Evolutionary conservation across 1,140 invertebrate species (phyloP).

Genomic region (Drosophila pandora): DNA sequence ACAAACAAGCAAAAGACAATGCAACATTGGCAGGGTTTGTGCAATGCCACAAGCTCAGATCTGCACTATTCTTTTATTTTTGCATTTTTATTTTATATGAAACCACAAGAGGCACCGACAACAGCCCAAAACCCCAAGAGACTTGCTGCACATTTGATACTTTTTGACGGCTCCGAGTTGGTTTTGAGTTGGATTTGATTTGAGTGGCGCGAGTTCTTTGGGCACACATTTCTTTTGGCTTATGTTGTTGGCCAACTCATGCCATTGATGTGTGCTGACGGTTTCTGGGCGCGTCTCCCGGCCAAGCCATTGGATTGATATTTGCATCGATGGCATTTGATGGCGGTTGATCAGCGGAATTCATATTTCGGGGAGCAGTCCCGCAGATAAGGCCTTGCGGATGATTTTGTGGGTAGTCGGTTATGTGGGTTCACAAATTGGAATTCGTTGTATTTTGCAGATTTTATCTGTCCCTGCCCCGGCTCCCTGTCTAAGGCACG

Average conservation of each 20-base stretch:
- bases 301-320: slow-evolving; percentile 34
- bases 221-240: slow-evolving; percentile 43
- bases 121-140: slow-evolving; percentile 16
- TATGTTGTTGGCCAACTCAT: slow-evolving; percentile 34
- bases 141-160: slow-evolving; percentile 33
- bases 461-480: slow-evolving; percentile 8
- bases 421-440: slow-evolving; percentile 27
- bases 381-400: slow-evolving; percentile 25
- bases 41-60: slow-evolving; percentile 63
- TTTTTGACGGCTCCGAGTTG: slow-evolving; percentile 36
- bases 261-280: slow-evolving; percentile 64
- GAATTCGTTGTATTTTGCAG: slow-evolving; percentile 16
- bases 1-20: slow-evolving; percentile 41
- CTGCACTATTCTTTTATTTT: slow-evolving; percentile 49
- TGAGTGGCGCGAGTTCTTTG: slow-evolving; percentile 31
- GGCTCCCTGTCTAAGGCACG: neutral
- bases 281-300: slow-evolving; percentile 69
- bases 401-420: slow-evolving; percentile 2
- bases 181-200: slow-evolving; percentile 34
- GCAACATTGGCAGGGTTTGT: slow-evolving; percentile 48
- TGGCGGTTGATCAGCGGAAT: slow-evolving; percentile 41
- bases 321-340: slow-evolving; percentile 70
- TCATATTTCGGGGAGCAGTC: slow-evolving; percentile 57
- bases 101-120: slow-evolving; percentile 31
- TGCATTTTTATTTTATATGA: slow-evolving; percentile 42